Evolutionary conservation across 2,797 vertebrate genomes (phyloP).

Genomic region (Falco naumanni): DNA sequence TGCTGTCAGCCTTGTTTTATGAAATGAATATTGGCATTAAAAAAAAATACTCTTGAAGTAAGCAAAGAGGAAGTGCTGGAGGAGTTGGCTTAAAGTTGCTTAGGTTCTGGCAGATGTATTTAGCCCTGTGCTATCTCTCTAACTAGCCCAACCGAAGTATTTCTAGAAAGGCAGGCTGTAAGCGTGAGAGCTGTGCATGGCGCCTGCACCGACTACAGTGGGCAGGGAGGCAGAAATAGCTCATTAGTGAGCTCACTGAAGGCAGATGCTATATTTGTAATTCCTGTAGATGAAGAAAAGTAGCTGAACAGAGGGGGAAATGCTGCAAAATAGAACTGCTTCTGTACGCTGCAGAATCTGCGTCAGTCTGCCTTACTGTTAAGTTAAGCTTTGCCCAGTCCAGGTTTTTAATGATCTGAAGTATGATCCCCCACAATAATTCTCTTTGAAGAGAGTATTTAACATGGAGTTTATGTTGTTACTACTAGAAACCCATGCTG

Average conservation of each 20-base stretch:
- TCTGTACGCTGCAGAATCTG: not conserved
- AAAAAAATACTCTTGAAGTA: not conserved
- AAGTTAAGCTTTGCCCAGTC: not conserved
- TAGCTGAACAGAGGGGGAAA: not conserved
- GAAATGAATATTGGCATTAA: not conserved
- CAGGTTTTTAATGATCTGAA: not conserved
- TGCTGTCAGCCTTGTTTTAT: not conserved
- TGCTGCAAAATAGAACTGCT: not conserved
- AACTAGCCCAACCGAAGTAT: not conserved
- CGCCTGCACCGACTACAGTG: not conserved
- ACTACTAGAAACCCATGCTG: not conserved
- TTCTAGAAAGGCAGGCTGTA: not conserved
- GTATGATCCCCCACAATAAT: not conserved
- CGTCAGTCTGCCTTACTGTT: not conserved
- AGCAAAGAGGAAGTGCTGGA: not conserved
- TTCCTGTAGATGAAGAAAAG: not conserved
- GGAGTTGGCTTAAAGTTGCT: not conserved
- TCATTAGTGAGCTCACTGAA: not conserved
- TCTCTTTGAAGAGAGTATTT: not conserved
- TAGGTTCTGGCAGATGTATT: not conserved
- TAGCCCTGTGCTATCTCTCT: not conserved
- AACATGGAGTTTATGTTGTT: not conserved
- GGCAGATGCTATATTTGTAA: not conserved
- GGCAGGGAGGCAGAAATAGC: conserved; percentile 25
- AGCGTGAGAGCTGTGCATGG: not conserved